Conservation (phyloP, 2,113 vertebrate species). For the Ctenodactylus gundi region DNA sequence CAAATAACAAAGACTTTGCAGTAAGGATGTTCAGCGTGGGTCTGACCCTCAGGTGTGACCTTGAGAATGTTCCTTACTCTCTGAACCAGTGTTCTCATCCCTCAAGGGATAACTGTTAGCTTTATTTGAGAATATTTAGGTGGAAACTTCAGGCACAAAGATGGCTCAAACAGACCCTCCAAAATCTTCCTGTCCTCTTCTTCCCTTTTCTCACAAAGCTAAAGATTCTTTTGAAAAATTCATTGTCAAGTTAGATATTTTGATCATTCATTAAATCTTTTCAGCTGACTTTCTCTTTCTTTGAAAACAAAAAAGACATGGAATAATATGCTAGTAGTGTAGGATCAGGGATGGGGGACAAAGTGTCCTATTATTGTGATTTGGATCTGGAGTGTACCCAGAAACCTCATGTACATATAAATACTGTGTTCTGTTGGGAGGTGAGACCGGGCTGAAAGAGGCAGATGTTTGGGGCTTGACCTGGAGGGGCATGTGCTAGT, state of each 20-base stretch:
- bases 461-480: too few relatives aligned
- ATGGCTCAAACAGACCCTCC: not conserved
- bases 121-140: too few relatives aligned
- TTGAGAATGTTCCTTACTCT: not conserved
- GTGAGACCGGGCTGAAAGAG: too few relatives aligned
- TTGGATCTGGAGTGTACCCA: too few relatives aligned
- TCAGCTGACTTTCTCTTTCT: not conserved
- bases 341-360: not conserved
- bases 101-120: not conserved
- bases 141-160: not conserved
- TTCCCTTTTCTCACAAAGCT: not conserved
- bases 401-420: too few relatives aligned
- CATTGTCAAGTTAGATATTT: not conserved
- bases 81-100: not conserved
- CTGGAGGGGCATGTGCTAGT: too few relatives aligned
- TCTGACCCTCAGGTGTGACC: not conserved
- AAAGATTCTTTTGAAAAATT: not conserved
- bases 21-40: not conserved
- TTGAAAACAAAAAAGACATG: not conserved
- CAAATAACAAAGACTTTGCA: rapidly evolving
- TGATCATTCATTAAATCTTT: not conserved
- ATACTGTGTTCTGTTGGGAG: too few relatives aligned
- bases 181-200: not conserved
- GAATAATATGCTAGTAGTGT: rapidly evolving
- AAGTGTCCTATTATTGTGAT: too few relatives aligned